Conservation (phyloP, 2,888 invertebrate genomes). For the Hipparchia sbordonii region DNA sequence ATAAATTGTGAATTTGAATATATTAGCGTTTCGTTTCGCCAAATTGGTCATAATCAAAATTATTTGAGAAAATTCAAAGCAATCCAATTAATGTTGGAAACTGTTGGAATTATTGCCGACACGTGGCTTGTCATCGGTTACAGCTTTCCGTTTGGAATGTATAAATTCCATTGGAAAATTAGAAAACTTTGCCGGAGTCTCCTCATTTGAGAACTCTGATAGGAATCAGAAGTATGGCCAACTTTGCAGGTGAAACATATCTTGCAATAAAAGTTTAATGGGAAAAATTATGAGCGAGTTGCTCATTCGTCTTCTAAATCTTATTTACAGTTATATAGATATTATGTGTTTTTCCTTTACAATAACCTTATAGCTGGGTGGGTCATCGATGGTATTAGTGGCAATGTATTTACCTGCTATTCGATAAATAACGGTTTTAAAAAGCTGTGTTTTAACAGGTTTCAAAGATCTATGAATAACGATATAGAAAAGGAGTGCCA, state of each 20-base stretch:
- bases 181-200: constrained; percentile 63
- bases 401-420: no score
- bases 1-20: no score
- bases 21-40: no score
- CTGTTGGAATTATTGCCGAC: constrained; percentile 37
- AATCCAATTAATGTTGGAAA: constrained; percentile 21
- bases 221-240: constrained; percentile 61
- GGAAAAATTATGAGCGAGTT: constrained; percentile 8
- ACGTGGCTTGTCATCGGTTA: constrained; percentile 38
- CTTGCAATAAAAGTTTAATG: constrained; percentile 28
- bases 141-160: constrained; percentile 57
- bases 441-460: no score
- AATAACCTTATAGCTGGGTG: no score
- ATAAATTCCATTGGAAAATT: constrained; percentile 75
- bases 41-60: no score
- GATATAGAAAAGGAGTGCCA: no score
- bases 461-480: no score
- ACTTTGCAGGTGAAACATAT: constrained; percentile 63
- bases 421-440: no score
- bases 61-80: not conserved
- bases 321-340: no score
- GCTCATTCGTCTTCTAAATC: not conserved
- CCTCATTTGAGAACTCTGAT: constrained; percentile 57
- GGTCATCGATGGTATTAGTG: no score
- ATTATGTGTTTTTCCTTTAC: no score